Evolutionary conservation across 2,797 vertebrate species (phyloP).

Genomic region (Aphelocoma californica): DNA sequence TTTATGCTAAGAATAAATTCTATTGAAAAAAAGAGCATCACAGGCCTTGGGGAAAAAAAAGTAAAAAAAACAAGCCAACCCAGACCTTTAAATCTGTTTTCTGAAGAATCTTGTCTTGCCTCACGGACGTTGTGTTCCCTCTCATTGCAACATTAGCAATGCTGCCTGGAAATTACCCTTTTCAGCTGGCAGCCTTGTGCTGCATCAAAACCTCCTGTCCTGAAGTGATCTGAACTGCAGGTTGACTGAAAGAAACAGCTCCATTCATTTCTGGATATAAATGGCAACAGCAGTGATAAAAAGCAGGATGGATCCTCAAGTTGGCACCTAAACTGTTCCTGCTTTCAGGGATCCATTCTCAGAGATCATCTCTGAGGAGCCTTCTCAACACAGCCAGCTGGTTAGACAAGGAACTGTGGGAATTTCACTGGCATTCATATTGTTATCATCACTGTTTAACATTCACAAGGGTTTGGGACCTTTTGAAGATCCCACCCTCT

Average conservation of each 20-base stretch:
- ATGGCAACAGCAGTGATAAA: not conserved
- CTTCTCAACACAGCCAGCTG: not conserved
- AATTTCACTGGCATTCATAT: not conserved
- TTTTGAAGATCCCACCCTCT: not conserved
- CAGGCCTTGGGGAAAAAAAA: not conserved
- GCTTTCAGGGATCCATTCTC: not conserved
- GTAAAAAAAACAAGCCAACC: not conserved
- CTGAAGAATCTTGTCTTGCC: not conserved
- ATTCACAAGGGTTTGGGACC: not conserved
- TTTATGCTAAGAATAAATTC: not conserved
- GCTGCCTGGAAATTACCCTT: not conserved
- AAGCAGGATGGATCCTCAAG: not conserved
- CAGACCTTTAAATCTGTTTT: not conserved
- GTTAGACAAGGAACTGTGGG: not conserved
- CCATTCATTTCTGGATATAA: not conserved
- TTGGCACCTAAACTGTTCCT: not conserved
- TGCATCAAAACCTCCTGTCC: not conserved
- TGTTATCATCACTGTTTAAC: not conserved
- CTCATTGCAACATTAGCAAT: not conserved
- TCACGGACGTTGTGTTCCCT: not conserved
- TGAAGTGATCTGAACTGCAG: not conserved
- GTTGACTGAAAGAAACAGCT: not conserved
- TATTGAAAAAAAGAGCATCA: not conserved
- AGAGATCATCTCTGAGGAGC: not conserved
- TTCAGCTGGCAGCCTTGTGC: not conserved